These are phyloP conservation scores for Meandrina meandrites DNA, from an alignment of 92 coral and sea anemone species.

Conservation along the genomic window DNA sequence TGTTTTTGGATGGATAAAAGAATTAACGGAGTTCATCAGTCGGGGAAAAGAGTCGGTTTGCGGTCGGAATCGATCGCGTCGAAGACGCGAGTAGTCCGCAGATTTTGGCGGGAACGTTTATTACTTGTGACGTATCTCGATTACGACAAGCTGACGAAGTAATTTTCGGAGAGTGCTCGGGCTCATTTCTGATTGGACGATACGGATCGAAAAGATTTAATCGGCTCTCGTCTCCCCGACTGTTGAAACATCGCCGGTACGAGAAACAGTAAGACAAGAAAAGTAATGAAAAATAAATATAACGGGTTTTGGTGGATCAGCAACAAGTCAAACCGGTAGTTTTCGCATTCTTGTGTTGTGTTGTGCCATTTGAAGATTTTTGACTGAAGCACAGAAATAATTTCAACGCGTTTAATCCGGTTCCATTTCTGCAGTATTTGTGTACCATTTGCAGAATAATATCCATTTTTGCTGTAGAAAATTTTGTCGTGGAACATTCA, in stretches of 20 bases:
- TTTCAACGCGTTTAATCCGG: neutral
- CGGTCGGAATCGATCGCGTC: neutral
- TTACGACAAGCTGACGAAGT: neutral
- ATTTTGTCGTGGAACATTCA: conserved; percentile 22
- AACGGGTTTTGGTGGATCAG: conserved; percentile 23
- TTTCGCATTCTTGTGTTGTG: neutral
- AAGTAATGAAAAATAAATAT: neutral
- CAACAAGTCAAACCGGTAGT: neutral
- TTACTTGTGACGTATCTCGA: too few relatives aligned
- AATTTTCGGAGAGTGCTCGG: neutral
- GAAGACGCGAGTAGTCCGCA: too few relatives aligned
- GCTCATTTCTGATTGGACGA: neutral
- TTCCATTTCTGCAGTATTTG: neutral
- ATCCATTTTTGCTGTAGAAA: conserved; percentile 34
- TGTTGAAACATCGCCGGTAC: neutral
- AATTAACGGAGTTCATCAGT: neutral
- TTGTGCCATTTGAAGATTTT: neutral
- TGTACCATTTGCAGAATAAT: conserved; percentile 4
- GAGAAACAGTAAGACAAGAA: neutral
- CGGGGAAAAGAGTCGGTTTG: neutral
- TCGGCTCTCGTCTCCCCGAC: neutral
- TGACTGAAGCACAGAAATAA: neutral
- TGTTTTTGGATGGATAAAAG: neutral
- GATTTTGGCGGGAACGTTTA: too few relatives aligned
- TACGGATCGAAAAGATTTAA: neutral